A percentile compares a stretch with the other conserved stretches of the same genome.
These are phyloP conservation scores for Urophycis tenuis DNA, from an alignment of 2,797 vertebrate genomes.

Conservation along the genomic window DNA sequence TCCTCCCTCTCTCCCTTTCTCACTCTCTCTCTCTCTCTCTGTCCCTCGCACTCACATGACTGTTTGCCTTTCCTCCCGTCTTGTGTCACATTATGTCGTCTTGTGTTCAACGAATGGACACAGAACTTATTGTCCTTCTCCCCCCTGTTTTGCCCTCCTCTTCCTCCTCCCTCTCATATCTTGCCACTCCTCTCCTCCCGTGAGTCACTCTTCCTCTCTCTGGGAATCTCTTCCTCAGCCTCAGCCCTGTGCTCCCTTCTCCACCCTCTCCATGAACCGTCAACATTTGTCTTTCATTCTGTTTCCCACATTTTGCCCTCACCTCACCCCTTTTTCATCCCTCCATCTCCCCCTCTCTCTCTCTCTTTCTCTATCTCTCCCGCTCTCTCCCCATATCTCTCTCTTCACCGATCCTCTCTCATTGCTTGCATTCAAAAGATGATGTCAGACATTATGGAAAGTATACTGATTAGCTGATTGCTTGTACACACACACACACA, in stretches of 20 bases:
- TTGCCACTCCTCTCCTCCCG: neutral
- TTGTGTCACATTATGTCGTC: neutral
- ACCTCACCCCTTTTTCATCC: too few species aligned
- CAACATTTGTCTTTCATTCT: too few species aligned
- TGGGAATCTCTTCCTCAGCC: too few species aligned
- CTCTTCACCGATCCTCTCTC: neutral
- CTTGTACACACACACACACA: conserved; percentile 13
- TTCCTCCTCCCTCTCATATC: conserved; percentile 29
- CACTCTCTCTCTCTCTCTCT: conserved; percentile 10
- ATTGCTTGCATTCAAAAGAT: neutral
- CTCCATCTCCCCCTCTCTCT: too few species aligned
- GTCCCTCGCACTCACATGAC: conserved; percentile 23
- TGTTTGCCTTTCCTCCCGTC: conserved; percentile 15
- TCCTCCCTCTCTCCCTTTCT: conserved; percentile 35
- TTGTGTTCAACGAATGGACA: neutral
- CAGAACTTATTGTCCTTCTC: conserved; percentile 5
- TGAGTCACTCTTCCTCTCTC: too few species aligned
- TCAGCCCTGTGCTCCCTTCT: too few species aligned
- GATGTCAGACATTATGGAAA: conserved; percentile 61
- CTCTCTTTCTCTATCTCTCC: neutral
- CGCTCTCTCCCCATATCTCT: neutral
- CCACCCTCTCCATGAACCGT: too few species aligned
- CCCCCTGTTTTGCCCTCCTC: conserved; percentile 7
- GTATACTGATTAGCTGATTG: conserved; percentile 58
- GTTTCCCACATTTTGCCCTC: too few species aligned